Evolutionary conservation across 2,797 vertebrate genomes (phyloP).

Genomic region (Huso huso): DNA sequence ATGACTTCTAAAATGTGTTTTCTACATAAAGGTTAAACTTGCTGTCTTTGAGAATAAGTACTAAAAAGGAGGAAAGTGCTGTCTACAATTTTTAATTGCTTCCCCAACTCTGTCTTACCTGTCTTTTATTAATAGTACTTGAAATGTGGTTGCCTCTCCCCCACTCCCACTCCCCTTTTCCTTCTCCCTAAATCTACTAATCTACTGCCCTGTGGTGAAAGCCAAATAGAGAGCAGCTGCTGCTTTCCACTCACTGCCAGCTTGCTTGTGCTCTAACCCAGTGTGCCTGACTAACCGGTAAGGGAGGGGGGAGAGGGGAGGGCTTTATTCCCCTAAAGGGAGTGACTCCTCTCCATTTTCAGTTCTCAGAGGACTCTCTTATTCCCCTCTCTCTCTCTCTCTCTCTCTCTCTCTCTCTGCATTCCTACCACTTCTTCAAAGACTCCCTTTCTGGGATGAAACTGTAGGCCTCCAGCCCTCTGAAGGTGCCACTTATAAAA

Average conservation of each 20-base stretch:
- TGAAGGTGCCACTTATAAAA: too few species aligned
- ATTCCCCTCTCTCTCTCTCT: background rate
- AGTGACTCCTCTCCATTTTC: background rate
- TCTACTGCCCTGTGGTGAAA: background rate
- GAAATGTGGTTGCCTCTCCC: background rate
- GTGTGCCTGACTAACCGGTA: too few species aligned
- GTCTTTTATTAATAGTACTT: conserved; percentile 10
- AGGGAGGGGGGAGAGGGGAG: too few species aligned
- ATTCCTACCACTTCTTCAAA: too few species aligned
- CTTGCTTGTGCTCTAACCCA: background rate
- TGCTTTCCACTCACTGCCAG: background rate
- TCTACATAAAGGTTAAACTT: background rate
- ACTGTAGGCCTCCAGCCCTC: too few species aligned
- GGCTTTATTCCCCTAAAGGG: too few species aligned
- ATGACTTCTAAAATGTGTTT: background rate
- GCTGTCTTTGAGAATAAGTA: conserved; percentile 10
- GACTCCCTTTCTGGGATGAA: too few species aligned
- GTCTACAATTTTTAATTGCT: conserved; percentile 5
- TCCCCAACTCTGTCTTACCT: too few species aligned
- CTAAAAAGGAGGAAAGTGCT: background rate
- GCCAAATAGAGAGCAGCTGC: background rate
- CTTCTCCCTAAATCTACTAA: background rate
- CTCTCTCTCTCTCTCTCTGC: too few species aligned
- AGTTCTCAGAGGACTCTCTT: background rate
- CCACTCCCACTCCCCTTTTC: background rate